These are phyloP conservation scores for Eupelmus urozonus DNA, from an alignment of 2,888 invertebrate genomes.

Conservation along the genomic window DNA sequence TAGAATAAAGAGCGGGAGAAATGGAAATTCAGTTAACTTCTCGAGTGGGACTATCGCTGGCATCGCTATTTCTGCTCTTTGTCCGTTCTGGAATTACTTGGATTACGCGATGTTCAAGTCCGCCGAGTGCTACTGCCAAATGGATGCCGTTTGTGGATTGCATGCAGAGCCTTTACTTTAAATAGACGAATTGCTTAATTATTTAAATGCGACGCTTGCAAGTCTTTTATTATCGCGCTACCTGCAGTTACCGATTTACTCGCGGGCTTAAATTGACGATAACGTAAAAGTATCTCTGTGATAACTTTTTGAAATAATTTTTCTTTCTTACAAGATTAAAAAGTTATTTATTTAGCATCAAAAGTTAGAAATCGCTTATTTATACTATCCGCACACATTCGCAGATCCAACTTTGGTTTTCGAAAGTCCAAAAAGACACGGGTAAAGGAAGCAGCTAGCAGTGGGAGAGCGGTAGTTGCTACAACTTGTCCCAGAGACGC, in stretches of 20 bases:
- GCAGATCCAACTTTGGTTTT: not conserved
- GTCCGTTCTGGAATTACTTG: not conserved
- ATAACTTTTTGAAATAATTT: too few species aligned
- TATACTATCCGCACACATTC: not conserved
- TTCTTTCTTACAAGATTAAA: too few species aligned
- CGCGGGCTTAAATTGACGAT: too few species aligned
- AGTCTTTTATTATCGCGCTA: too few species aligned
- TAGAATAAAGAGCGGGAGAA: not conserved
- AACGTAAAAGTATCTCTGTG: too few species aligned
- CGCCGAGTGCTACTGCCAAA: too few species aligned
- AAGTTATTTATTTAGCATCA: too few species aligned
- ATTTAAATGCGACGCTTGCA: too few species aligned
- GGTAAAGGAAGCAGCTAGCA: not conserved
- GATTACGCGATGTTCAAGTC: not conserved
- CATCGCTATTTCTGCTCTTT: not conserved
- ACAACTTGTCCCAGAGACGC: constrained; percentile 36
- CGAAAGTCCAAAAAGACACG: constrained; percentile 1
- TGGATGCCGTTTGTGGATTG: too few species aligned
- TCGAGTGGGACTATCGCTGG: not conserved
- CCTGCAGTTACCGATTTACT: too few species aligned
- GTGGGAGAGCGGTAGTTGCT: constrained; percentile 19
- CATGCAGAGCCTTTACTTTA: too few species aligned
- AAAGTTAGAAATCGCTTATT: not conserved
- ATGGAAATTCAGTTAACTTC: constrained; percentile 42
- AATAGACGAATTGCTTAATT: not conserved